Evolutionary conservation across 2,888 invertebrate species (phyloP).

Genomic region (Busseola fusca): DNA sequence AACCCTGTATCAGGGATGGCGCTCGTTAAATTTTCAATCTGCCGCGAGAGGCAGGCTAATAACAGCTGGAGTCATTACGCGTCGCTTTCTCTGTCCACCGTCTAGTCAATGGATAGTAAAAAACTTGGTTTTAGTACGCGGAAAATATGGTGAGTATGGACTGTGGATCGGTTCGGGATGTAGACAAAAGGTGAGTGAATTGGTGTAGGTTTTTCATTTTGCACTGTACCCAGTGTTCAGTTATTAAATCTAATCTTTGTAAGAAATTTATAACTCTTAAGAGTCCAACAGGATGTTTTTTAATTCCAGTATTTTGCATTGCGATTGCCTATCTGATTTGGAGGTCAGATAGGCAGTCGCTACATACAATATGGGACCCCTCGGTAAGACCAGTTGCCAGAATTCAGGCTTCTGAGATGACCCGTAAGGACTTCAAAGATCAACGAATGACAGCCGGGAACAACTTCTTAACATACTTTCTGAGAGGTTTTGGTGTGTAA

Average conservation of each 20-base stretch:
- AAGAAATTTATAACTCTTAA: not conserved
- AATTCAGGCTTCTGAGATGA: too few species aligned
- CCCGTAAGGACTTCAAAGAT: too few species aligned
- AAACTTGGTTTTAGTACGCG: constrained; percentile 45
- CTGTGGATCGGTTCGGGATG: constrained; percentile 20
- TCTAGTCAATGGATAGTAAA: constrained; percentile 56
- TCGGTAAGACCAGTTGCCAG: too few species aligned
- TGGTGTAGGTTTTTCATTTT: not conserved
- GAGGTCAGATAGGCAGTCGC: too few species aligned
- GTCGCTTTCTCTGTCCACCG: constrained; percentile 51
- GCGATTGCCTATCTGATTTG: too few species aligned
- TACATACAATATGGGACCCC: too few species aligned
- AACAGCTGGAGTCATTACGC: constrained; percentile 72
- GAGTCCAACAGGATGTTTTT: too few species aligned
- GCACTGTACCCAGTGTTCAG: not conserved
- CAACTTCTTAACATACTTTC: too few species aligned
- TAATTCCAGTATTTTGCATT: too few species aligned
- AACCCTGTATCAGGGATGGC: constrained; percentile 51
- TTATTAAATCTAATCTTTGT: not conserved
- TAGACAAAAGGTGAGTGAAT: not conserved
- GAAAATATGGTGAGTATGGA: constrained; percentile 38
- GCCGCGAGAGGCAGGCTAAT: constrained; percentile 63
- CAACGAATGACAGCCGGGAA: too few species aligned
- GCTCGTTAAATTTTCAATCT: constrained; percentile 64
- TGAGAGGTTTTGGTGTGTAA: too few species aligned